phyloP scores from a whole-genome alignment of 2,888 invertebrate genomes.

The Onthophagus sagittarius region DNA sequence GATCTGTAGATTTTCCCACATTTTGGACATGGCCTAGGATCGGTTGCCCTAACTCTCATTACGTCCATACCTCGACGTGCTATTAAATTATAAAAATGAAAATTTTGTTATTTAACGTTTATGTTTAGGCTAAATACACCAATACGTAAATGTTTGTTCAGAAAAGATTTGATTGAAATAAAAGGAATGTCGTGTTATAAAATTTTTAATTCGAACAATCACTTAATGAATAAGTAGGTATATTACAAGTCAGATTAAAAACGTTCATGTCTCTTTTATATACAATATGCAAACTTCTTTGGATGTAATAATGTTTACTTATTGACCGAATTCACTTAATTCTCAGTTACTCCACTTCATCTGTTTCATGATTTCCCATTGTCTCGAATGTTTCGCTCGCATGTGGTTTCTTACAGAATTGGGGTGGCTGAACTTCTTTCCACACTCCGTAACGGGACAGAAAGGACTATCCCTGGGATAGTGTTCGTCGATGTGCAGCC shows the following conservation, averaged over 20 bases:
- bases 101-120: conserved; percentile 16
- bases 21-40: conserved; percentile 88
- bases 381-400: conserved; percentile 75
- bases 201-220: not conserved
- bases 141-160: not conserved
- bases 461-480: conserved; percentile 81
- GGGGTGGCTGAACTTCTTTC: conserved; percentile 74
- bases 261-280: not conserved
- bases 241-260: not conserved
- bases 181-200: not conserved
- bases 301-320: not conserved
- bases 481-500: conserved; percentile 75
- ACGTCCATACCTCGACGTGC: conserved; percentile 74
- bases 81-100: conserved; percentile 54
- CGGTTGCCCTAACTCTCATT: conserved; percentile 85
- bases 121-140: not conserved
- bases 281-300: not conserved
- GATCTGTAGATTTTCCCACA: conserved; percentile 91
- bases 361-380: conserved; percentile 83
- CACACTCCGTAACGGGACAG: conserved; percentile 74
- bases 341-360: conserved; percentile 59
- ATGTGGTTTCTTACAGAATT: conserved; percentile 86
- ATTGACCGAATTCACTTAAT: not conserved
- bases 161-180: not conserved
- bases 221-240: not conserved